A percentile compares a stretch with the other conserved stretches of the same genome.
Conservation (phyloP, 2,797 vertebrate species). For the Pantherophis vulpinus region DNA sequence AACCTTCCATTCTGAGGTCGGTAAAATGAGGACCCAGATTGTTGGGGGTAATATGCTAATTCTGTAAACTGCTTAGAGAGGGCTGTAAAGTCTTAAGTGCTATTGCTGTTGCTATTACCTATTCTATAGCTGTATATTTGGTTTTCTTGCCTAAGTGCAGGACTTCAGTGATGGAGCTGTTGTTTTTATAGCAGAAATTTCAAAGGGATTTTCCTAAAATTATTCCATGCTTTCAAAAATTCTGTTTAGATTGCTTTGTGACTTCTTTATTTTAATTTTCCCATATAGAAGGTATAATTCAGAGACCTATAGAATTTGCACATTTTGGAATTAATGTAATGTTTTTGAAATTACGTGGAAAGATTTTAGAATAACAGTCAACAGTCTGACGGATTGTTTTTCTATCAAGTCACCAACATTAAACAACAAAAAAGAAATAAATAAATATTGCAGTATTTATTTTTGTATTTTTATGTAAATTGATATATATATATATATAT, state of each 20-base stretch:
- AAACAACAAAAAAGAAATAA: neutral
- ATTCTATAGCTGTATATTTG: neutral
- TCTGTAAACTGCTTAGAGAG: no score
- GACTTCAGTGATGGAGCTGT: neutral
- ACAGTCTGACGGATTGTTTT: neutral
- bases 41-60: no score
- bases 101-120: neutral
- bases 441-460: neutral
- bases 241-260: constrained; percentile 11
- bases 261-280: neutral
- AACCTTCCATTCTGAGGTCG: no score
- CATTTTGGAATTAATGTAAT: neutral
- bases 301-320: neutral
- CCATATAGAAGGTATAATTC: neutral
- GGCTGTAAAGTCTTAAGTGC: no score
- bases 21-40: no score
- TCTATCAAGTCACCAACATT: constrained; percentile 17
- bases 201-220: neutral
- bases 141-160: neutral
- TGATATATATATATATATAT: neutral
- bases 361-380: neutral
- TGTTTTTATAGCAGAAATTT: constrained; percentile 17
- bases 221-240: constrained; percentile 26
- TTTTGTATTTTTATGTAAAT: neutral
- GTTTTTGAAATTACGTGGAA: neutral